These are phyloP conservation scores for Parapristionchus giblindavisi DNA, from an alignment of 2,888 invertebrate genomes.

Conservation along the genomic window DNA sequence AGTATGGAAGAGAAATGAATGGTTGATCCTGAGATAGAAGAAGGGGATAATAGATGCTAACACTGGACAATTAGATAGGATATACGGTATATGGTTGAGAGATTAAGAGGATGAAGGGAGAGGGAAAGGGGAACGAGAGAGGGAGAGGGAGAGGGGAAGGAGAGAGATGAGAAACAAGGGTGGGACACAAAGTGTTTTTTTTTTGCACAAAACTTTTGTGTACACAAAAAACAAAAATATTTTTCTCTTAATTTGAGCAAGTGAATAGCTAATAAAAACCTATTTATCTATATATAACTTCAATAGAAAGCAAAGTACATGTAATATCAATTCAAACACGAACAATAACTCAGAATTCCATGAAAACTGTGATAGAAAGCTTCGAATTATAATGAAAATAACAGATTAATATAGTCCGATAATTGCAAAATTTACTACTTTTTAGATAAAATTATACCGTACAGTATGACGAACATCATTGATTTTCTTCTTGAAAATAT, in stretches of 20 bases:
- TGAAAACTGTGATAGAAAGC: neutral
- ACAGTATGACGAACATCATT: too few relatives aligned
- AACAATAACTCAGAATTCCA: neutral
- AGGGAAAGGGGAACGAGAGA: neutral
- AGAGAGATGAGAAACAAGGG: too few relatives aligned
- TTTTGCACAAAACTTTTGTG: too few relatives aligned
- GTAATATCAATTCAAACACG: too few relatives aligned
- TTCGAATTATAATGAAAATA: neutral
- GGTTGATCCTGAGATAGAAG: neutral
- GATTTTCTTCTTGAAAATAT: too few relatives aligned
- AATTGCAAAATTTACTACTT: too few relatives aligned
- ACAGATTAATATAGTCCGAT: too few relatives aligned
- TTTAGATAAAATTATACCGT: too few relatives aligned
- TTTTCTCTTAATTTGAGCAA: too few relatives aligned
- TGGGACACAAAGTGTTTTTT: too few relatives aligned
- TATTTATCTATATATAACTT: neutral
- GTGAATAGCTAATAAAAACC: too few relatives aligned
- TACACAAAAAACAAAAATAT: too few relatives aligned
- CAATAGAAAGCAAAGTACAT: neutral
- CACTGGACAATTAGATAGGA: neutral
- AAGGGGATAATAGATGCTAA: slow-evolving; percentile 9
- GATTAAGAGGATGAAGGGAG: neutral
- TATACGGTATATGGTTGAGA: neutral
- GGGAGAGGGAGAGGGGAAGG: neutral
- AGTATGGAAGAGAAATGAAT: slow-evolving; percentile 4